Conservation (phyloP, 2,797 vertebrate genomes). For the Leontopithecus rosalia region DNA sequence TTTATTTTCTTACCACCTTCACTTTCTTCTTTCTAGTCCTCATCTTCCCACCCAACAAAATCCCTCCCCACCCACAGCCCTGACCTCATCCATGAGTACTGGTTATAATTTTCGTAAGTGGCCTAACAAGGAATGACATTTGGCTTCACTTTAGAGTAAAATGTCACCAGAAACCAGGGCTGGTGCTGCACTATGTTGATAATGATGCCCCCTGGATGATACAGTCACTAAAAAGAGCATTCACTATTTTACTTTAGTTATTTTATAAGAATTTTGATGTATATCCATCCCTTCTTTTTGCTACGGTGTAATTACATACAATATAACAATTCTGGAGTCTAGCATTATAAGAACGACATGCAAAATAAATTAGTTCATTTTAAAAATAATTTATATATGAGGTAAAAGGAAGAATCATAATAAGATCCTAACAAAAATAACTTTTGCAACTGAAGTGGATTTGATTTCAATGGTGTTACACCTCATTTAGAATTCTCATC, state of each 20-base stretch:
- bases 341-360: not conserved
- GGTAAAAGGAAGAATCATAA: slow-evolving; percentile 42
- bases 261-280: not conserved
- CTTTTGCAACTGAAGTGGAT: slow-evolving; percentile 1
- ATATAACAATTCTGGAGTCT: not conserved
- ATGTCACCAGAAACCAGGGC: not conserved
- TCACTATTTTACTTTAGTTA: slow-evolving; percentile 41
- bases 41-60: not conserved
- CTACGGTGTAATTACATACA: slow-evolving; percentile 13
- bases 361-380: slow-evolving; percentile 51
- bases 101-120: not conserved
- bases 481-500: slow-evolving; percentile 28
- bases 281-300: not conserved
- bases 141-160: not conserved
- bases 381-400: slow-evolving; percentile 47
- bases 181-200: not conserved
- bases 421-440: slow-evolving; percentile 9
- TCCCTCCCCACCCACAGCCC: rapidly evolving
- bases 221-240: not conserved
- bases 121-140: not conserved
- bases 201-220: not conserved
- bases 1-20: not conserved
- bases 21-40: not conserved
- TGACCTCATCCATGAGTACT: not conserved
- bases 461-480: not conserved